phyloP scores from a whole-genome alignment of 2,888 invertebrate species.

The Dasysyrphus albostriatus region DNA sequence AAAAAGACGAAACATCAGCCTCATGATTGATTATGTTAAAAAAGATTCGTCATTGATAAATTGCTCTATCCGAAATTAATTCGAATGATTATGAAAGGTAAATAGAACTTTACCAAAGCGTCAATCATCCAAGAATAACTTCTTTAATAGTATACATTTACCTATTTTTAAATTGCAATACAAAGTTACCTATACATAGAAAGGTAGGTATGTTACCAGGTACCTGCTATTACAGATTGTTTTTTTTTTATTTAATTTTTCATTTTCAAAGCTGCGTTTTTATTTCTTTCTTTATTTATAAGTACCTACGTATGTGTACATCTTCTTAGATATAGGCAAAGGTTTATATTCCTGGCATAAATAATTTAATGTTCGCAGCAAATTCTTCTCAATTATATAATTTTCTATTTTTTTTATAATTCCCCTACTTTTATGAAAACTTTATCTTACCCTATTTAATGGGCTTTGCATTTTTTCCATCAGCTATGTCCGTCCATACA shows the following conservation, averaged over 20 bases:
- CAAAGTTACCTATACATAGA: too few species aligned
- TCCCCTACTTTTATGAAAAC: constrained; percentile 5
- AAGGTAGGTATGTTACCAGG: not conserved
- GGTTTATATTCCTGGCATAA: not conserved
- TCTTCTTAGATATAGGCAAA: not conserved
- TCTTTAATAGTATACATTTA: not conserved
- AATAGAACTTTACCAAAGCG: constrained; percentile 5
- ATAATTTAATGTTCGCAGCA: constrained; percentile 23
- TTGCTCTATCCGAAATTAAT: not conserved
- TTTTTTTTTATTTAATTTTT: not conserved
- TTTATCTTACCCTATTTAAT: constrained; percentile 6
- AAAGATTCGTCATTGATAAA: not conserved
- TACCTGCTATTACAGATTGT: not conserved
- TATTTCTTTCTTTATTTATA: not conserved
- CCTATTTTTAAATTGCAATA: not conserved
- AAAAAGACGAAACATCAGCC: not conserved
- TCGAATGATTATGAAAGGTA: not conserved
- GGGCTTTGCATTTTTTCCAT: constrained; percentile 21
- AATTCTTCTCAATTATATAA: constrained; percentile 42
- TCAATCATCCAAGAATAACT: constrained; percentile 29
- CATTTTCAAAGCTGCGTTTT: not conserved
- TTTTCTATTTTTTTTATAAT: constrained; percentile 46
- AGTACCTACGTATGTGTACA: not conserved
- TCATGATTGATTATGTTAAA: not conserved
- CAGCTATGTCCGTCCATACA: constrained; percentile 5